Percentiles rank a stretch among this genome's conserved stretches.
Conservation (phyloP, 2,113 vertebrate genomes). For the Trogon surrucura region DNA sequence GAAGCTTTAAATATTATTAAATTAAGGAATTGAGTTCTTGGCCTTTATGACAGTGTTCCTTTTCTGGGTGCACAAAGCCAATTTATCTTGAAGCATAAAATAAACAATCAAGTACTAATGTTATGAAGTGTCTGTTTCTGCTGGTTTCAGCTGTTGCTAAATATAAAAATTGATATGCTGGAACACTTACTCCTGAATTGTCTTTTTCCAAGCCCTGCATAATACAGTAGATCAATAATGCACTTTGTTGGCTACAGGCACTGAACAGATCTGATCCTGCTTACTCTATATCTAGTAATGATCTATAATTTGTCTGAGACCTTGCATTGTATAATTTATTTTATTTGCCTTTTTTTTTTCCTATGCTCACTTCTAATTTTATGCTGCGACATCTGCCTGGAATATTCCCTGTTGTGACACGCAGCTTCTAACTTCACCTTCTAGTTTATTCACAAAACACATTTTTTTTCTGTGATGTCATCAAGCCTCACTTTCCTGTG, state of each 20-base stretch:
- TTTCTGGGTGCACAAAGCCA: constrained; percentile 25
- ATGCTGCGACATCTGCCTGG: background rate
- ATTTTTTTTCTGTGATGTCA: background rate
- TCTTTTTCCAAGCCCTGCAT: constrained; percentile 29
- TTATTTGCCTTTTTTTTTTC: background rate
- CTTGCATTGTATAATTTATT: background rate
- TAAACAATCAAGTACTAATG: constrained; percentile 47
- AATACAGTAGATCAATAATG: constrained; percentile 54
- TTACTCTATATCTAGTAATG: constrained; percentile 39
- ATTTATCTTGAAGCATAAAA: constrained; percentile 47
- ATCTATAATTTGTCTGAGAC: constrained; percentile 11
- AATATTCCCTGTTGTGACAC: background rate
- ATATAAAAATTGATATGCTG: constrained; percentile 60
- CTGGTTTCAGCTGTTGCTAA: constrained; percentile 65
- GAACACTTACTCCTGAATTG: background rate
- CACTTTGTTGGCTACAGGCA: background rate
- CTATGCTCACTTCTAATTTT: background rate
- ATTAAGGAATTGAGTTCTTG: constrained; percentile 49
- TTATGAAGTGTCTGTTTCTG: constrained; percentile 50
- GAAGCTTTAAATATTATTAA: constrained; percentile 34
- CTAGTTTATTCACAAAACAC: background rate
- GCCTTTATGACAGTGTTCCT: constrained; percentile 19
- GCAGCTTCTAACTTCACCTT: background rate
- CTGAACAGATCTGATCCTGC: constrained; percentile 34
- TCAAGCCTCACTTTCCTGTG: background rate